Conservation (phyloP, 2,888 invertebrate genomes). For the Corythucha ciliata region DNA sequence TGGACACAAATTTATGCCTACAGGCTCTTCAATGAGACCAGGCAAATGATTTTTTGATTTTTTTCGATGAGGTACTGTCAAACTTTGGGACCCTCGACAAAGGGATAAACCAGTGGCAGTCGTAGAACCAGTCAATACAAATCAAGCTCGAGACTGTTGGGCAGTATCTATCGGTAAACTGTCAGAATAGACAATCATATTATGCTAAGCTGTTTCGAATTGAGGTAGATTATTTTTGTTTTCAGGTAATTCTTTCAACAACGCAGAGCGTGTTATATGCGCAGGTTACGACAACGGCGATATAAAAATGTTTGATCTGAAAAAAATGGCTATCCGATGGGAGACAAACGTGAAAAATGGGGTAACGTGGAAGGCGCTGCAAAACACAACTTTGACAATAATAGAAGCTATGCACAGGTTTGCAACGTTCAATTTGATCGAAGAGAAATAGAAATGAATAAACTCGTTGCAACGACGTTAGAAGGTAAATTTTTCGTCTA, state of each 20-base stretch:
- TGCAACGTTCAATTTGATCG: constrained; percentile 85
- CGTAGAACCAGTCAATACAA: constrained; percentile 60
- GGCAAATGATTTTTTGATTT: not conserved
- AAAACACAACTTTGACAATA: not conserved
- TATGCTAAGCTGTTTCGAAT: not conserved
- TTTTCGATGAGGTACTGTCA: constrained; percentile 58
- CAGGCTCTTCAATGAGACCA: too few relatives aligned
- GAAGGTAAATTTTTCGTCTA: constrained; percentile 85
- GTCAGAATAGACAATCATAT: not conserved
- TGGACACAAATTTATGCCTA: too few relatives aligned
- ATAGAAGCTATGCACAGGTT: constrained; percentile 44
- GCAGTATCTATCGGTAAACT: constrained; percentile 67
- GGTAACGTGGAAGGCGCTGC: constrained; percentile 44
- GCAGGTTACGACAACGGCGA: constrained; percentile 97
- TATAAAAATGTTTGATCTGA: constrained; percentile 83
- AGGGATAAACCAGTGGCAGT: constrained; percentile 79
- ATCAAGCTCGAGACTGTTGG: constrained; percentile 79
- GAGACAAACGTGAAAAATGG: constrained; percentile 89
- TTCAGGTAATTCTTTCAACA: constrained; percentile 71
- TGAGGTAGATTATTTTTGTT: not conserved
- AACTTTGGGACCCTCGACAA: constrained; percentile 92
- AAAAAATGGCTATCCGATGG: constrained; percentile 75
- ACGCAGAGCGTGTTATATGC: constrained; percentile 72
- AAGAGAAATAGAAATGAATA: constrained; percentile 90
- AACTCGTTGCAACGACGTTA: constrained; percentile 79